Percentiles rank a stretch among this genome's conserved stretches.
These are phyloP conservation scores for Aphidius colemani DNA, from an alignment of 2,888 invertebrate genomes.

Conservation along the genomic window DNA sequence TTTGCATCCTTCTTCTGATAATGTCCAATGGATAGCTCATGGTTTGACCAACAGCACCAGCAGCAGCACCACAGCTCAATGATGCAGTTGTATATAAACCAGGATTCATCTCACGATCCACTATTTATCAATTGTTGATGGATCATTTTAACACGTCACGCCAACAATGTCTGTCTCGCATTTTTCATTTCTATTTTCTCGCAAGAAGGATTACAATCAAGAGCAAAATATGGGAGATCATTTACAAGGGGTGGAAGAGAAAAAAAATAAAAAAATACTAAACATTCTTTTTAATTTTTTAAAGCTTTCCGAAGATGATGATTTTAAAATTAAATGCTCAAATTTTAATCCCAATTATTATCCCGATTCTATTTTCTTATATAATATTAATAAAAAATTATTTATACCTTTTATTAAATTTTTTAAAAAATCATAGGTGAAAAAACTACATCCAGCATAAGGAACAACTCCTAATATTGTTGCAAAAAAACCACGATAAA, in stretches of 20 bases:
- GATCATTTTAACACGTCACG: slow-evolving; percentile 11
- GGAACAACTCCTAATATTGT: slow-evolving; percentile 94
- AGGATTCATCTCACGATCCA: slow-evolving; percentile 49
- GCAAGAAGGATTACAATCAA: slow-evolving; percentile 6
- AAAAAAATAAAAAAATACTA: background rate
- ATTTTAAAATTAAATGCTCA: background rate
- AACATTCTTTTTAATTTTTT: background rate
- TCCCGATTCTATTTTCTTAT: no score
- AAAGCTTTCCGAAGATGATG: background rate
- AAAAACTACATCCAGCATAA: slow-evolving; percentile 96
- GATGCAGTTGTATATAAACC: slow-evolving; percentile 65
- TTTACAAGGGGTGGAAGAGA: slow-evolving; percentile 1
- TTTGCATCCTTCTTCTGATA: slow-evolving; percentile 77
- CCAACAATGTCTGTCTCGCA: no score
- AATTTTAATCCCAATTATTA: slow-evolving; percentile 8
- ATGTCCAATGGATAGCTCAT: slow-evolving; percentile 97
- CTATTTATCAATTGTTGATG: slow-evolving; percentile 36
- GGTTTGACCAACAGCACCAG: slow-evolving; percentile 93
- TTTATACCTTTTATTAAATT: slow-evolving; percentile 64
- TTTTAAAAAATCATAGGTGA: slow-evolving; percentile 94
- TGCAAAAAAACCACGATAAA: slow-evolving; percentile 87
- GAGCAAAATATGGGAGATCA: background rate
- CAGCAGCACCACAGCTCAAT: slow-evolving; percentile 83
- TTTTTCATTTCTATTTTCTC: slow-evolving; percentile 12
- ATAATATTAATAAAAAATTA: slow-evolving; percentile 1